phyloP scores from a whole-genome alignment of 2,888 invertebrate species.

The Mythimna lalbum region DNA sequence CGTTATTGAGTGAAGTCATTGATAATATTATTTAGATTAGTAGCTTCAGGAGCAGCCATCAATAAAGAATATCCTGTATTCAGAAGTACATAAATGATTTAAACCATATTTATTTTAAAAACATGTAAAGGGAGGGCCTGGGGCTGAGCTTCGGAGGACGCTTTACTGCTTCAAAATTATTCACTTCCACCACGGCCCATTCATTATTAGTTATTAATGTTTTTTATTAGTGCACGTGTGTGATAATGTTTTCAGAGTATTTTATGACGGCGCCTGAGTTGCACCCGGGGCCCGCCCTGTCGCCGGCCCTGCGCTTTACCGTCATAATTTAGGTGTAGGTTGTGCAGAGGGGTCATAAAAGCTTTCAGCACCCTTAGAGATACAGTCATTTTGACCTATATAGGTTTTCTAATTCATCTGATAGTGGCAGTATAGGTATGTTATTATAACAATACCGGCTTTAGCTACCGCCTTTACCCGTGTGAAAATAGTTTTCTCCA shows the following conservation, averaged over 20 bases:
- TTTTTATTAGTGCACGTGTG: conserved; percentile 2
- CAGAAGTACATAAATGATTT: conserved; percentile 22
- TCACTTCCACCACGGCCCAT: conserved; percentile 15
- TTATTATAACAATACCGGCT: no score
- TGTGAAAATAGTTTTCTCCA: no score
- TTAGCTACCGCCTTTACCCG: no score
- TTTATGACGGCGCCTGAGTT: conserved; percentile 26
- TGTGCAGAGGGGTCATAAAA: neutral
- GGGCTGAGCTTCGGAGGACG: conserved; percentile 15
- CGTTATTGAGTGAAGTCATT: conserved; percentile 9
- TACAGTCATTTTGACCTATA: neutral
- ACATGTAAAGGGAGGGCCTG: conserved; percentile 49
- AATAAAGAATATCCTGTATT: conserved; percentile 34
- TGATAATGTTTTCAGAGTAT: conserved; percentile 11
- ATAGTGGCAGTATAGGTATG: no score
- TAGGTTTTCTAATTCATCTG: no score
- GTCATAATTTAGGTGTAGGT: neutral
- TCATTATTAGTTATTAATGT: conserved; percentile 32
- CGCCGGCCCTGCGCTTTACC: conserved; percentile 22
- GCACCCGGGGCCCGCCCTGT: conserved; percentile 16
- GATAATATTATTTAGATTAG: conserved; percentile 32
- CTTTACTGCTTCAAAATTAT: conserved; percentile 39
- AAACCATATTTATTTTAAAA: conserved; percentile 30
- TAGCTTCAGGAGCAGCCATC: conserved; percentile 10
- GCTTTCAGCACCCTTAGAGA: neutral